Evolutionary conservation across 2,797 vertebrate genomes (phyloP).

Genomic region (Sebastiscus albofasciatus): DNA sequence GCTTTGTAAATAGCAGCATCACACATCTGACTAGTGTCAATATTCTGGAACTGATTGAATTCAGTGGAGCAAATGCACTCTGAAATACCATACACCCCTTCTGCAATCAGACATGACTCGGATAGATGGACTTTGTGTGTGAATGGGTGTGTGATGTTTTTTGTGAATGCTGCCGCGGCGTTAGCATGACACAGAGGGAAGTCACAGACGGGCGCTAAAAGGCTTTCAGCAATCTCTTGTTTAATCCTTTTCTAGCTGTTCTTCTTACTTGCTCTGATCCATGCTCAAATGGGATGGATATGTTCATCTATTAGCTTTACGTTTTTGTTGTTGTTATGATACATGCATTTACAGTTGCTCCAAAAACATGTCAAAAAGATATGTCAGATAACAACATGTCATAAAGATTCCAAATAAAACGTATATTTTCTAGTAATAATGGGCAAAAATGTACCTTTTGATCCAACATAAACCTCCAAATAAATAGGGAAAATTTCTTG

Average conservation of each 20-base stretch:
- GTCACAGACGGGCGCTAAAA: slow-evolving; percentile 14
- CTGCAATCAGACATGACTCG: not conserved
- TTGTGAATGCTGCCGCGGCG: not conserved
- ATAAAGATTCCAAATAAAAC: too few relatives aligned
- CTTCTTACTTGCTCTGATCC: not conserved
- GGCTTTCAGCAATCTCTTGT: not conserved
- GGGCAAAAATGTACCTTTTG: too few relatives aligned
- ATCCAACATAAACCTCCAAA: too few relatives aligned
- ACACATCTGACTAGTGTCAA: slow-evolving; percentile 49
- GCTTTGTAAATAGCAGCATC: slow-evolving; percentile 51
- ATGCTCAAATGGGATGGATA: not conserved
- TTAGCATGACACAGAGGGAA: not conserved
- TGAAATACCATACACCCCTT: slow-evolving; percentile 10
- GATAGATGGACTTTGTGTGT: not conserved
- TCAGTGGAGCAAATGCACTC: slow-evolving; percentile 37
- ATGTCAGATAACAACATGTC: too few relatives aligned
- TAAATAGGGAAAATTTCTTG: too few relatives aligned
- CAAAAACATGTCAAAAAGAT: too few relatives aligned
- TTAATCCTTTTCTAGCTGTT: not conserved
- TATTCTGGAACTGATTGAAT: slow-evolving; percentile 50
- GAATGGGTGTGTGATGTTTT: not conserved
- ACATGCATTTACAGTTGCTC: too few relatives aligned
- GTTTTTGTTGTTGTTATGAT: not conserved
- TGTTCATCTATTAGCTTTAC: not conserved
- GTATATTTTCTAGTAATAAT: too few relatives aligned